These are phyloP conservation scores for Nesoenas mayeri DNA, from an alignment of 2,113 vertebrate species.

Conservation along the genomic window DNA sequence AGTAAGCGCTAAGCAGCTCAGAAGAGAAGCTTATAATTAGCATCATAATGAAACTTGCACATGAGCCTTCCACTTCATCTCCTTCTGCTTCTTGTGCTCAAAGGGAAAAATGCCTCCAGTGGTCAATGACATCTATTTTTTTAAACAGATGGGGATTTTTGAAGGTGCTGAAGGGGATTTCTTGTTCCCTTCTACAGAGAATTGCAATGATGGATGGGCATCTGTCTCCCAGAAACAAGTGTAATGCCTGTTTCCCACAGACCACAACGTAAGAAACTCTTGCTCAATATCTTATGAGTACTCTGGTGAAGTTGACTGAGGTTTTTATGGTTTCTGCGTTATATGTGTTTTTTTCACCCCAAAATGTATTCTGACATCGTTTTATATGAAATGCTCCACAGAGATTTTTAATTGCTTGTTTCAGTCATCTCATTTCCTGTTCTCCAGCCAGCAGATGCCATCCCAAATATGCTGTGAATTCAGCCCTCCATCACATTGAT, in stretches of 20 bases:
- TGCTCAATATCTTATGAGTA: not conserved
- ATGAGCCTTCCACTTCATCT: not conserved
- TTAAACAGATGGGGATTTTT: not conserved
- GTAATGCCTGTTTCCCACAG: not conserved
- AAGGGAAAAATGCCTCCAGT: not conserved
- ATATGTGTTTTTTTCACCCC: rapidly evolving
- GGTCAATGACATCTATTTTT: not conserved
- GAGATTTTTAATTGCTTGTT: not conserved
- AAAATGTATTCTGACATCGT: not conserved
- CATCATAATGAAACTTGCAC: not conserved
- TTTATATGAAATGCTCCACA: not conserved
- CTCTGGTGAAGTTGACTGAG: not conserved
- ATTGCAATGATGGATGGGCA: not conserved
- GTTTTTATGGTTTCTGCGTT: not conserved
- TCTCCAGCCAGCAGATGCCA: not conserved
- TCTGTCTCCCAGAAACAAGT: not conserved
- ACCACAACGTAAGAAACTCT: not conserved
- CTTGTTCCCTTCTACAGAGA: not conserved
- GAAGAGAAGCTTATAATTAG: not conserved
- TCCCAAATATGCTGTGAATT: not conserved
- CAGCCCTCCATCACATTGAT: not conserved
- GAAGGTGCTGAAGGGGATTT: not conserved
- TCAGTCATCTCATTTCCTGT: not conserved
- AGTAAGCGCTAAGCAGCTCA: not conserved
- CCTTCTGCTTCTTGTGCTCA: not conserved